Conservation (phyloP, 1,140 invertebrate species). For the Pseudomyrmex concolor region DNA sequence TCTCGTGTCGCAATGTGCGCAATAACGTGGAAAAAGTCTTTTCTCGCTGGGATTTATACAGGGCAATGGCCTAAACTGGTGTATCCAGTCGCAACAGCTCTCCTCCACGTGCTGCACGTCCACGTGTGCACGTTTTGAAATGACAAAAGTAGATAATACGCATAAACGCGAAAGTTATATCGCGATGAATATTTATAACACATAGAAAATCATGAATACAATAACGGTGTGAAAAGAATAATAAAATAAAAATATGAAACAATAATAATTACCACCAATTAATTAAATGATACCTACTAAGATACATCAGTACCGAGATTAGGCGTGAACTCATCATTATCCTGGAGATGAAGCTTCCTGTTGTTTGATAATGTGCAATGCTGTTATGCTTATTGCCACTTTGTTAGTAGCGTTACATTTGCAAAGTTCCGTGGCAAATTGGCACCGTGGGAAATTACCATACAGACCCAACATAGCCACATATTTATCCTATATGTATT, state of each 20-base stretch:
- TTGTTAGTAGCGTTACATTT: conserved; percentile 31
- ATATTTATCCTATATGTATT: conserved; percentile 33
- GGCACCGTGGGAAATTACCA: conserved; percentile 45
- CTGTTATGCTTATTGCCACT: conserved; percentile 63
- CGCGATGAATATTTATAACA: neutral
- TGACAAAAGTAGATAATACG: conserved; percentile 8
- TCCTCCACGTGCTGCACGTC: conserved; percentile 41
- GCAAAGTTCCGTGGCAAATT: conserved; percentile 53
- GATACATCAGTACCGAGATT: neutral
- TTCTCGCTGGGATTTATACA: conserved; percentile 68
- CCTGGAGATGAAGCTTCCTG: conserved; percentile 33
- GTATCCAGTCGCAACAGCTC: conserved; percentile 52
- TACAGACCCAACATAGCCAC: conserved; percentile 35
- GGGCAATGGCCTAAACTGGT: conserved; percentile 73
- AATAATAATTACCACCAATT: neutral
- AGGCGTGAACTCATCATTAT: conserved; percentile 21
- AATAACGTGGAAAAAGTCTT: conserved; percentile 18
- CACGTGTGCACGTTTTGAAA: conserved; percentile 33
- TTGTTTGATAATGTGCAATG: conserved; percentile 60
- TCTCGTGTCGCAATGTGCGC: neutral
- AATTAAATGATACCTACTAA: neutral
- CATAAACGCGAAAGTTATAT: neutral
- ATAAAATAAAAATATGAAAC: neutral
- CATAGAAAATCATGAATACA: neutral
- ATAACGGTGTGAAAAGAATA: neutral